These are phyloP conservation scores for Paguma larvata DNA, from an alignment of 2,797 vertebrate genomes.

Conservation along the genomic window DNA sequence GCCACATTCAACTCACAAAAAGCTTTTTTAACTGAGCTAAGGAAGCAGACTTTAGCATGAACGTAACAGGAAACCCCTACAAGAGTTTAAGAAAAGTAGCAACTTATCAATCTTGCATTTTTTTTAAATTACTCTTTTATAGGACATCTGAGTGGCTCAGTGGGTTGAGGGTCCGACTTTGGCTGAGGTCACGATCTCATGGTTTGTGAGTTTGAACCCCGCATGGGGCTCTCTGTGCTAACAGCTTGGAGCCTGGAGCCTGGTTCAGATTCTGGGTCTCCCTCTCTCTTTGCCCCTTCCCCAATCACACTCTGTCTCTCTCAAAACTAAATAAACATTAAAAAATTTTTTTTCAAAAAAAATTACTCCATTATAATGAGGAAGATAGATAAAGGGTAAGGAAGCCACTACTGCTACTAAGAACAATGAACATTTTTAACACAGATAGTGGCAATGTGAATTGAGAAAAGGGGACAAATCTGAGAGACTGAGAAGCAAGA, in stretches of 20 bases:
- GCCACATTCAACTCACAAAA: neutral
- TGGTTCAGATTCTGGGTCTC: neutral
- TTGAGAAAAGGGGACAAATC: neutral
- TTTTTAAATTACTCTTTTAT: neutral
- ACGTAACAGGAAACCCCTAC: neutral
- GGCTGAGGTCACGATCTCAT: neutral
- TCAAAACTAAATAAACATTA: neutral
- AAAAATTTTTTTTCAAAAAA: neutral
- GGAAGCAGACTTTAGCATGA: neutral
- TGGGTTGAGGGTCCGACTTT: neutral
- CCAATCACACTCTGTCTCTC: neutral
- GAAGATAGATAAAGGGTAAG: neutral
- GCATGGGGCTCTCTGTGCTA: neutral
- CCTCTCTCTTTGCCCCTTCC: neutral
- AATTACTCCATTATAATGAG: neutral
- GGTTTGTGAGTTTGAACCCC: neutral
- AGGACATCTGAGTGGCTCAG: neutral
- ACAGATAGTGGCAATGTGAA: neutral
- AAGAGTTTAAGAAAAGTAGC: constrained; percentile 15
- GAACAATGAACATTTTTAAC: constrained; percentile 18
- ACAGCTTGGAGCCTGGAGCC: neutral
- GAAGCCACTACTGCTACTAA: neutral
- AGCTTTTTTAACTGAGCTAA: neutral
- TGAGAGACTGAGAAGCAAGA: neutral
- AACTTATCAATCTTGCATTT: neutral